Evolutionary conservation across 2,113 vertebrate species (phyloP).

Genomic region (Apaloderma vittatum): DNA sequence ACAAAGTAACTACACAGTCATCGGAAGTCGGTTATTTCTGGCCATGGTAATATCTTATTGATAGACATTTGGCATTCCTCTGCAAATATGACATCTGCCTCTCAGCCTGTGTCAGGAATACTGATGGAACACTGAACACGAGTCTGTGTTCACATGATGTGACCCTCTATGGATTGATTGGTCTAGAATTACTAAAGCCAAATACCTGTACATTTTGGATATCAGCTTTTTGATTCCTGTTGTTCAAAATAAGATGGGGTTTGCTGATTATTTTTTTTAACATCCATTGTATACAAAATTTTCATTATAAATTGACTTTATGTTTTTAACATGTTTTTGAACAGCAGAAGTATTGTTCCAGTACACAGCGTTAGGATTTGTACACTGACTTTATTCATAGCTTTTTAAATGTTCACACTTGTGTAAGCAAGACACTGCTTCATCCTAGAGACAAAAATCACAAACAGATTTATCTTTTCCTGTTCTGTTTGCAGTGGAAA

Average conservation of each 20-base stretch:
- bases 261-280: background rate
- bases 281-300: background rate
- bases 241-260: background rate
- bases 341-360: background rate
- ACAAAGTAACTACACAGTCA: background rate
- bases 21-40: background rate
- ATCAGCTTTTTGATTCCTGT: background rate
- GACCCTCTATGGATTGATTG: background rate
- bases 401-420: background rate
- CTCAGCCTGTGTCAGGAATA: background rate
- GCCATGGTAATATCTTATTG: background rate
- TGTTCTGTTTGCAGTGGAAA: background rate
- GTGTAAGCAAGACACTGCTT: background rate
- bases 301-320: background rate
- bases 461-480: background rate
- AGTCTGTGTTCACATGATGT: background rate
- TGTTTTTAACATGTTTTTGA: background rate
- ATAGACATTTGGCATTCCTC: slow-evolving; percentile 37
- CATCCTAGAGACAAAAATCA: background rate
- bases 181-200: background rate
- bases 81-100: slow-evolving; percentile 13
- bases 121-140: background rate
- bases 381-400: background rate
- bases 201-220: background rate
- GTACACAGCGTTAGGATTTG: background rate